Evolutionary conservation across 2,888 invertebrate species (phyloP), one percentile per base, ranked within the genome.

Genomic region (Strigamia maritima): DNA sequence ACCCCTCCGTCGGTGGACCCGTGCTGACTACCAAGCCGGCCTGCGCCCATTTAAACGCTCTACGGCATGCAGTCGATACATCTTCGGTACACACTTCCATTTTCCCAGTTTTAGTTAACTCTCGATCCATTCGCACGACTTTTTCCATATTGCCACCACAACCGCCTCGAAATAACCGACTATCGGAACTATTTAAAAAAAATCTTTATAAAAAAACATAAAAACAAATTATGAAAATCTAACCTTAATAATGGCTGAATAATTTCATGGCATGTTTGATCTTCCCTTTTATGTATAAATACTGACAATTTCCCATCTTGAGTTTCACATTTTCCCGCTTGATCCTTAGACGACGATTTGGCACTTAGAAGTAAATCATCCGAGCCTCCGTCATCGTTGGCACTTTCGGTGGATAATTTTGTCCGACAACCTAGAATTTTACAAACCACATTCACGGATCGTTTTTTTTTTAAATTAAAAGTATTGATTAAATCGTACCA

Each of bases 31-130:
- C 84, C 26, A 86, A 82, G 0, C 86, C 86, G 81, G 84, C 83
- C 83, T 86, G 85, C 31, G 86, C 85, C 85, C 86, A 85, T 81
- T 86, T 85, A 74, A 85, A 84, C 12, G 86, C 86, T 79, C 84
- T 83, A 35, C 84, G 82, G 26, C 85, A 82, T 8, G 86, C 86
- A 40, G 83, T 81, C 74, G 84, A 81, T 1, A 85, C 85, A 80
- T 86, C 86, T 78, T 86, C 86, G 60, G 85, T 85, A 19, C 84
- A 83, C 65, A 86, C 82, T 60, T 86, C 85, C 24, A 85, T 85
- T 79, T 84, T 85, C 40, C 85, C 84, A 80, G 85, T 85, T 83
- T 85, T 85, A 19, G 84, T 84, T 82, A 86, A 83, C 80, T 85
- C 86, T 78, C 84, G 81, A 81, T 85, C 85, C 82, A 85, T 83